Evolutionary conservation across 2,797 vertebrate genomes (phyloP).

Genomic region (Arctocebus calabarensis): DNA sequence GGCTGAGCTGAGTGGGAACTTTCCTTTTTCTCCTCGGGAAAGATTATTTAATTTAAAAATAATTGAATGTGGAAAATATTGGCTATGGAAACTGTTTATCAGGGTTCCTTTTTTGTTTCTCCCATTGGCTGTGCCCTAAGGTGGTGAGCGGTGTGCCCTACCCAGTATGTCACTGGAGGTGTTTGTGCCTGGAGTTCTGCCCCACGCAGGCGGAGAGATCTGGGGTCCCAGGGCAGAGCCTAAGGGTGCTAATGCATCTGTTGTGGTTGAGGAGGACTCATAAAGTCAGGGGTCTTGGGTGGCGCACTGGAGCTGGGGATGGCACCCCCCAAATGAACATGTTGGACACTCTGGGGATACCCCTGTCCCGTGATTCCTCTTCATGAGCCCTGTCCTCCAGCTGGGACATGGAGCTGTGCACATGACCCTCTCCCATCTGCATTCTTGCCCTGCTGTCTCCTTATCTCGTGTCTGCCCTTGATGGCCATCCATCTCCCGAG

Average conservation of each 20-base stretch:
- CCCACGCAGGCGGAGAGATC: rapidly evolving
- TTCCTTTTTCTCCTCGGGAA: conserved; percentile 68
- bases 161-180: rapidly evolving
- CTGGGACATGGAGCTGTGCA: rapidly evolving
- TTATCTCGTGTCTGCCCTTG: rapidly evolving
- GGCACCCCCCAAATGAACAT: rapidly evolving
- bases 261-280: rapidly evolving
- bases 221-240: background rate
- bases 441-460: rapidly evolving
- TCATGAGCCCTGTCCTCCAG: background rate
- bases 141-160: rapidly evolving
- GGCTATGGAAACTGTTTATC: conserved; percentile 79
- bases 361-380: rapidly evolving
- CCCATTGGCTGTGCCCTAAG: background rate
- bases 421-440: rapidly evolving
- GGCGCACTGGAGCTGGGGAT: rapidly evolving
- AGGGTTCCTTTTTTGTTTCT: conserved; percentile 71
- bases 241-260: rapidly evolving
- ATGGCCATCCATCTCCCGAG: rapidly evolving
- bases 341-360: rapidly evolving
- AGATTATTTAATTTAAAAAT: conserved; percentile 78
- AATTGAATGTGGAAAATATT: conserved; percentile 82
- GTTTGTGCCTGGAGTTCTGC: background rate
- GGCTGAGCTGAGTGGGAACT: conserved; percentile 5
- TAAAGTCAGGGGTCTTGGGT: rapidly evolving